Evolutionary conservation across 2,113 vertebrate genomes (phyloP), one percentile per base, ranked within the genome.

Genomic region (Nothocercus nigrocapillus): DNA sequence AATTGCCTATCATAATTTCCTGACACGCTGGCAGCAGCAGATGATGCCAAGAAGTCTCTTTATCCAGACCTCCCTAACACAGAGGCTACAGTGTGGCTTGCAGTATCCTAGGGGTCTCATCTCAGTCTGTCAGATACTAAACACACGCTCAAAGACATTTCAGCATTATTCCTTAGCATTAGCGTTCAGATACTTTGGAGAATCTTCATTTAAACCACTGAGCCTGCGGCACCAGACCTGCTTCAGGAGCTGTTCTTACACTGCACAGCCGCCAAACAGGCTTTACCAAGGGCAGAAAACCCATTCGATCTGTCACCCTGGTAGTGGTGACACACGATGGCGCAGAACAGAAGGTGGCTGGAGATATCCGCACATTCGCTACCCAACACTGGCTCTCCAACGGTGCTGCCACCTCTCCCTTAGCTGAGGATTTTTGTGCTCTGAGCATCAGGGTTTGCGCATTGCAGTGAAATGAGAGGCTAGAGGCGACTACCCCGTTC

Each of bases 211-310:
- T 76, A 36, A 72, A 63, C 54, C 12, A 66, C 70, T 6, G 11
- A 13, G 1, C 0, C 4, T 1, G 1, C 36, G 38, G 34, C 38
- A 61, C 34, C n/a, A 58, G 42, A 45, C 11, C 9, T 0, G 0
- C 27, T 54, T 45, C 15, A 36, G 40, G 19, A 72, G 47, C 2
- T 6, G 5, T 21, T 17, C 42, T 28, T 10, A 5, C 3, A 10
- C 58, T 13, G 14, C 32, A 14, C 13, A 56, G 36, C 54, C 62
- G 28, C 59, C 68, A 27, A 53, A 32, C 11, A 16, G 61, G 14
- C 18, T 6, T 54, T 40, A 34, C 1, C 3, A n/a, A 51, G 38
- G 13, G 25, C 66, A 25, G 40, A 63, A 74, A 75, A n/a, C 3
- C 12, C 36, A 6, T 36, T 36, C 36, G 36, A 25, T 61, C 7